These are phyloP conservation scores for Rhodinocichla rosea DNA, from an alignment of 2,113 vertebrate species.

Conservation along the genomic window DNA sequence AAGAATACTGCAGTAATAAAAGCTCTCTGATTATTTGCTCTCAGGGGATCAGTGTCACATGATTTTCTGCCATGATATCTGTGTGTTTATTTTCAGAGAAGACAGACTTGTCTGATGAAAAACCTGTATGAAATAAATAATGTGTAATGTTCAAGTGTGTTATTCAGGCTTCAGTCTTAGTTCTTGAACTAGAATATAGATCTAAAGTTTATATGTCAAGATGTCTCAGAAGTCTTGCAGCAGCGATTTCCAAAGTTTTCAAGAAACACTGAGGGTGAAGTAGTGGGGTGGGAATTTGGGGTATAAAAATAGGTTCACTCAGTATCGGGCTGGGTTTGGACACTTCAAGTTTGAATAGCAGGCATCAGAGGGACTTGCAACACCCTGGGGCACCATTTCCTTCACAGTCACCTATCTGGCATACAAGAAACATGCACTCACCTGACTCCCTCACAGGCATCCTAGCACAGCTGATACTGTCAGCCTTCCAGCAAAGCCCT, in stretches of 20 bases:
- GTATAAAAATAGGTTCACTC: not conserved
- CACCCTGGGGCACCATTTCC: not conserved
- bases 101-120: not conserved
- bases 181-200: not conserved
- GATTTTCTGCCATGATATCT: not conserved
- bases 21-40: not conserved
- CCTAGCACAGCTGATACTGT: not conserved
- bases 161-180: not conserved
- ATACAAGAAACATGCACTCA: not conserved
- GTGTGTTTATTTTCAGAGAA: not conserved
- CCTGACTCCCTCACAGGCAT: not conserved
- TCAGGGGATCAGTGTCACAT: not conserved
- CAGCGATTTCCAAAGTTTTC: not conserved
- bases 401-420: not conserved
- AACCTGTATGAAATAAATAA: not conserved
- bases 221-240: not conserved
- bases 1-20: not conserved
- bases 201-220: not conserved
- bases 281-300: not conserved
- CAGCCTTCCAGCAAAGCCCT: not conserved
- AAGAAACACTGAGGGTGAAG: not conserved
- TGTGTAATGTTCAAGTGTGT: not conserved
- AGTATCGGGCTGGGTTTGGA: not conserved
- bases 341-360: not conserved
- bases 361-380: not conserved